These are phyloP conservation scores for Lytechinus variegatus DNA, from an alignment of 35 echinoderm and acorn worm genomes.

Conservation along the genomic window DNA sequence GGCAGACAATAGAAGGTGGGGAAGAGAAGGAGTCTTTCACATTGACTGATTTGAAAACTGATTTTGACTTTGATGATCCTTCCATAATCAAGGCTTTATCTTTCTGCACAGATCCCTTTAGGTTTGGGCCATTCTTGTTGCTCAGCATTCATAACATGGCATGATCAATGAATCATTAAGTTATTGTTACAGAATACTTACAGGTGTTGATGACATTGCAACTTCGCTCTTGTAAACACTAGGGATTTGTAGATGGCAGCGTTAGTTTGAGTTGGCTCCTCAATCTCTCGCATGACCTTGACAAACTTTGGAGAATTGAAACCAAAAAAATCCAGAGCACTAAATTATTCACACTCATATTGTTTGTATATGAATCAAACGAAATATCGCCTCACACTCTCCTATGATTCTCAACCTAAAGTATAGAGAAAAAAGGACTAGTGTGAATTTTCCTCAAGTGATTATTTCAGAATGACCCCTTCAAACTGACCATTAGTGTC, in stretches of 20 bases:
- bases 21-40: not conserved
- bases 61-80: not conserved
- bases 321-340: too few species aligned
- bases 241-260: too few species aligned
- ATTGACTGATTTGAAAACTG: not conserved
- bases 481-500: slow-evolving; percentile 1
- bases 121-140: not conserved
- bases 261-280: not conserved
- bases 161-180: too few species aligned
- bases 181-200: too few species aligned
- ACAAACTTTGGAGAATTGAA: not conserved
- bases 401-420: not conserved
- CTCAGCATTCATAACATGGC: not conserved
- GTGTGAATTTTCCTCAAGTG: not conserved
- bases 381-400: not conserved
- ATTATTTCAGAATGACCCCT: not conserved
- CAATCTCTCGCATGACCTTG: not conserved
- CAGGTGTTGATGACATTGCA: too few species aligned
- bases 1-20: not conserved
- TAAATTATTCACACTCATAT: too few species aligned
- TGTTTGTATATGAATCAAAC: not conserved
- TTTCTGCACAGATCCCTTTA: not conserved
- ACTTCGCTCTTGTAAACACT: too few species aligned
- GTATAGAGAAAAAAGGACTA: not conserved
- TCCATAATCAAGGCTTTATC: not conserved